Percentiles rank a stretch among this genome's conserved stretches.
Conservation (phyloP, 2,888 invertebrate species). For the Homarus gammarus region DNA sequence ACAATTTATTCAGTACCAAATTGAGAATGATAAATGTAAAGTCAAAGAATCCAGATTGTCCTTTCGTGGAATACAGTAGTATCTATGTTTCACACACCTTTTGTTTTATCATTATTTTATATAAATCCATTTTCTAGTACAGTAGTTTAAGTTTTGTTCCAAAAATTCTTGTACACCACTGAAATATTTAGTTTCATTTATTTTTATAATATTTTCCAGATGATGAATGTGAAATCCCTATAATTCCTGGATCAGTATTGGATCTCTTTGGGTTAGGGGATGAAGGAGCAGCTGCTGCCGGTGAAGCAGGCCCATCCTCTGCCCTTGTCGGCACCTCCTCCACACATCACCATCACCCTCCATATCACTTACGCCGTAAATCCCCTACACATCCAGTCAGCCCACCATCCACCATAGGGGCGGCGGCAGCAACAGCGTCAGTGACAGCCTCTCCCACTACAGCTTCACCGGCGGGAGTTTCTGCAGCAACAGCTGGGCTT, state of each 20-base stretch:
- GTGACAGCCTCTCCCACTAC: slow-evolving; percentile 61
- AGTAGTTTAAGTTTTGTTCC: no score
- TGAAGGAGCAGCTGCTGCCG: slow-evolving; percentile 50
- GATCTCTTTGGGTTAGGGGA: slow-evolving; percentile 57
- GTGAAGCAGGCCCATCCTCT: slow-evolving; percentile 50
- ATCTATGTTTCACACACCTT: no score
- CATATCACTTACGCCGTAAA: slow-evolving; percentile 60
- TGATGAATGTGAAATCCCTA: slow-evolving; percentile 58
- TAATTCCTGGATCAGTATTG: slow-evolving; percentile 38
- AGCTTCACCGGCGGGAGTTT: slow-evolving; percentile 56
- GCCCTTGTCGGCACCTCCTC: slow-evolving; percentile 53
- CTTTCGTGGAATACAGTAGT: no score
- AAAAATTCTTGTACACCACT: no score
- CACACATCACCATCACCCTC: slow-evolving; percentile 62
- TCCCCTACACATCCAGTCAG: slow-evolving; percentile 55
- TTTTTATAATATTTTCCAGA: slow-evolving; percentile 27
- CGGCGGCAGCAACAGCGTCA: slow-evolving; percentile 82
- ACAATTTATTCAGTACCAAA: no score
- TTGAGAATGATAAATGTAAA: no score
- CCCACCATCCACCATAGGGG: slow-evolving; percentile 80
- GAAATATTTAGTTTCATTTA: not conserved
- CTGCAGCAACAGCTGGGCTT: slow-evolving; percentile 74
- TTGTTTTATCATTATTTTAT: no score
- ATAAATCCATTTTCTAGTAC: no score
- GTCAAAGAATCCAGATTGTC: no score